Base-by-base conservation (phyloP, 2,888 invertebrate species). In the Acronicta alni region DNA sequence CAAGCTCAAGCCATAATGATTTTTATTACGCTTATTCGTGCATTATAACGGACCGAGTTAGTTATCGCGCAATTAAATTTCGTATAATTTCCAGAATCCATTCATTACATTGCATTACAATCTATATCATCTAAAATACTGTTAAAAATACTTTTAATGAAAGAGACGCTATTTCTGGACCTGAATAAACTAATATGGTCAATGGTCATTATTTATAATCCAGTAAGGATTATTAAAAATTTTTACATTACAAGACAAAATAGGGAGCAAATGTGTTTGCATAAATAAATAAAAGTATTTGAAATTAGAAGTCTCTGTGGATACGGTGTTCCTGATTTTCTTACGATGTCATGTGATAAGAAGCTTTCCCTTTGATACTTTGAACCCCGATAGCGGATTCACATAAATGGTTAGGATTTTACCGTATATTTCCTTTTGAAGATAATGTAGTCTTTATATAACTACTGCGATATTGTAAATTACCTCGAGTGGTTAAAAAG, bases 1-100 rank as follows among this genome's bases (percentile, higher is more conserved):
- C 85, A 84, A 83, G 77, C 81, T 77, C 72, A 81, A 79, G 77
- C 83, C 81, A 79, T 89, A 89, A 90, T 89, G 77, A 89, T 90
- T 89, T 89, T 89, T 86, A 89, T 89, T 86, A 78, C 86, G 84
- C 81, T 82, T 79, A 30, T 5, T 23, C 14, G 14, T 14, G 81
- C 81, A 82, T 84, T 84, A 83, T 77, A 81, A 77, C 69, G 67
- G 60, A 71, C 63, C 61, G 62, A 79, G 76, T 84, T 75, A 83
- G 79, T 81, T 84, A 82, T 79, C 81, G 72, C 78, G 60, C 77
- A 76, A 83, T 88, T 84, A 82, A 82, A 83, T 83, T 85, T 81
- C 41, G 42, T 63, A 75, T 73, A 56, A 75, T 61, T 55, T 55
- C 47, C 51, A 49, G 54, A 66, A 63, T 58, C 53, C 44, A 47